Evolutionary conservation across 2,888 invertebrate species (phyloP).

Genomic region (Mythimna albipuncta): DNA sequence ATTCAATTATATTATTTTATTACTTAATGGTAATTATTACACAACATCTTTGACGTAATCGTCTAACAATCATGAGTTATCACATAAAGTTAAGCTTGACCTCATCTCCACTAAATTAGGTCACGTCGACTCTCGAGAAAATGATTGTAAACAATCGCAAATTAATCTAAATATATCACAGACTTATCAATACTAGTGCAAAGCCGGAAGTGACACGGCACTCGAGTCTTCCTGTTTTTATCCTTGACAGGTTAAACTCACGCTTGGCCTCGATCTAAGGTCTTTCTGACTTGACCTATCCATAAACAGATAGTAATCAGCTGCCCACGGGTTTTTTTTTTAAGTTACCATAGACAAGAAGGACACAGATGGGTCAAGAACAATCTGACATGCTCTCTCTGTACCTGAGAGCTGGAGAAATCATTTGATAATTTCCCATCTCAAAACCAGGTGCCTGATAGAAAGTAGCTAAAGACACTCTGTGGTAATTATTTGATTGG

Average conservation of each 20-base stretch:
- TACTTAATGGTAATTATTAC: slow-evolving; percentile 27
- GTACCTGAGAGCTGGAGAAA: too few species aligned
- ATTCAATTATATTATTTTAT: slow-evolving; percentile 17
- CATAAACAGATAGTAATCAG: neutral
- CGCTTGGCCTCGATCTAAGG: slow-evolving; percentile 27
- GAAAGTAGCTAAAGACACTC: neutral
- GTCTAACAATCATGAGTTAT: slow-evolving; percentile 23
- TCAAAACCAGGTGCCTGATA: neutral
- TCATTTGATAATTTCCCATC: too few species aligned
- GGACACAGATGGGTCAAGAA: too few species aligned
- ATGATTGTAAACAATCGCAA: slow-evolving; percentile 45
- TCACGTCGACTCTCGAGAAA: slow-evolving; percentile 33
- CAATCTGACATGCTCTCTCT: too few species aligned
- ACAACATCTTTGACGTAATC: slow-evolving; percentile 31
- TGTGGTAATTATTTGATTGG: neutral
- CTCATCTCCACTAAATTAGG: slow-evolving; percentile 23
- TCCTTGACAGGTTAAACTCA: slow-evolving; percentile 26
- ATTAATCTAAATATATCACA: slow-evolving; percentile 60
- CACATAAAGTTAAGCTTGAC: slow-evolving; percentile 10
- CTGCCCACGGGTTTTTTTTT: neutral
- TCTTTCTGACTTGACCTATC: neutral
- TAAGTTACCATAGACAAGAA: too few species aligned
- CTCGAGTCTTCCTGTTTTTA: slow-evolving; percentile 36
- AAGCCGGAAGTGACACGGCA: slow-evolving; percentile 32
- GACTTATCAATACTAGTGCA: slow-evolving; percentile 58